Conservation (phyloP, 1,140 invertebrate species). For the Hylyphantes graminicola region DNA sequence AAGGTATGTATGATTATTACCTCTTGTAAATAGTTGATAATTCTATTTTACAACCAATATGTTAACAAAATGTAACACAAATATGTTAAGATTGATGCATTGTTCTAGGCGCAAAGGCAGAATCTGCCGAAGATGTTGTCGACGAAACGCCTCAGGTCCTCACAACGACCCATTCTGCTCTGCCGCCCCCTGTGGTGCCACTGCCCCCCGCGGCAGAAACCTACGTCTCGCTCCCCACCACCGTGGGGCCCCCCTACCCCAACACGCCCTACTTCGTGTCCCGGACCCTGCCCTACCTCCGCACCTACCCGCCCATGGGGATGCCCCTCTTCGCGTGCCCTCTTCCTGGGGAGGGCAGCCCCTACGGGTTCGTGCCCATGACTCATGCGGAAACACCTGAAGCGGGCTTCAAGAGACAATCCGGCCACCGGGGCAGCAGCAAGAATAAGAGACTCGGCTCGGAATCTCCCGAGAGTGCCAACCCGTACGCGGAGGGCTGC, state of each 20-base stretch:
- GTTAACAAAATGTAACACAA: no score
- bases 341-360: conserved; percentile 33
- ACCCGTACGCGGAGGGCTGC: not conserved
- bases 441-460: no score
- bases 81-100: no score
- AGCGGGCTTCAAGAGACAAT: no score
- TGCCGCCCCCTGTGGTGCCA: conserved; percentile 27
- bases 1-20: conserved; percentile 16
- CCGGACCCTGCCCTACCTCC: conserved; percentile 44
- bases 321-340: conserved; percentile 52
- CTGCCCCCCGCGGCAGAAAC: conserved; percentile 38
- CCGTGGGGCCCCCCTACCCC: conserved; percentile 42
- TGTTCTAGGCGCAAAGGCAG: not conserved
- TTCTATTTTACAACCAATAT: no score
- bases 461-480: no score
- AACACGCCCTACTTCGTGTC: conserved; percentile 51
- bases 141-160: conserved; percentile 23
- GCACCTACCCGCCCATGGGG: conserved; percentile 49
- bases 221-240: conserved; percentile 44
- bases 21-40: no score
- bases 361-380: conserved; percentile 50
- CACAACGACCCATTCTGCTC: conserved; percentile 6
- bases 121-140: conserved; percentile 28
- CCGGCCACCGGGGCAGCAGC: no score
- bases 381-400: conserved; percentile 13